These are phyloP conservation scores for Heteromurus nitidus DNA, from an alignment of 2,888 invertebrate genomes.

Conservation along the genomic window DNA sequence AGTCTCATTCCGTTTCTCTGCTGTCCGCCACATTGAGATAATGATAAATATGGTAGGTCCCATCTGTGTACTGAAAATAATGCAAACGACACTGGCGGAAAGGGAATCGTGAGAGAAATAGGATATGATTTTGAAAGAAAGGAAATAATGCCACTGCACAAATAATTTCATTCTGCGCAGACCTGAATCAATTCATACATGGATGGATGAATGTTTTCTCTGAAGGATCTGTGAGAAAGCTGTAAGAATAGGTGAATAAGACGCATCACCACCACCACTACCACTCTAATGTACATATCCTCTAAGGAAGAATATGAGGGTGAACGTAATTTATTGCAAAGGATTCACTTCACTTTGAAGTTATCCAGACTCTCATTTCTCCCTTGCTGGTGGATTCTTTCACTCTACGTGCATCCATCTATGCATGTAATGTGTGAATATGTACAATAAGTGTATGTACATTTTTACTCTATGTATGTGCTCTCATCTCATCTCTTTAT, in stretches of 20 bases:
- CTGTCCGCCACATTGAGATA: too few relatives aligned
- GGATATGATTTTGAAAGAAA: slow-evolving; percentile 14
- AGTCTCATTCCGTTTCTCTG: too few relatives aligned
- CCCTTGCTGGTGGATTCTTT: slow-evolving; percentile 44
- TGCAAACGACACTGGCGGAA: slow-evolving; percentile 43
- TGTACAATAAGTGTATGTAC: not conserved
- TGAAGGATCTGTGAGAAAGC: slow-evolving; percentile 47
- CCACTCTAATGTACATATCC: not conserved
- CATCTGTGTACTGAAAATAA: slow-evolving; percentile 28
- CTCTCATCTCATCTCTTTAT: slow-evolving; percentile 4
- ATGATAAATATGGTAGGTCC: slow-evolving; percentile 55
- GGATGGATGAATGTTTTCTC: slow-evolving; percentile 60
- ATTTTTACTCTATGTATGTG: slow-evolving; percentile 19
- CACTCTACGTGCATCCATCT: too few relatives aligned
- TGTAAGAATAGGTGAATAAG: slow-evolving; percentile 44
- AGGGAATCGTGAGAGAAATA: slow-evolving; percentile 21
- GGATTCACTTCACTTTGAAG: slow-evolving; percentile 72
- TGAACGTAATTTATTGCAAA: slow-evolving; percentile 73
- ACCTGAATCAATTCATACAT: slow-evolving; percentile 71
- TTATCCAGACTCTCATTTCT: slow-evolving; percentile 73
- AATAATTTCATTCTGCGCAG: slow-evolving; percentile 73
- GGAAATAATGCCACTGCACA: slow-evolving; percentile 49
- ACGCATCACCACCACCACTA: slow-evolving; percentile 22
- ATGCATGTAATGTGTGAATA: slow-evolving; percentile 40
- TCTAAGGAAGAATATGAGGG: slow-evolving; percentile 60